Evolutionary conservation across 2,797 vertebrate species (phyloP), one percentile per base, ranked within the genome.

Genomic region (Gallinago solitaria): DNA sequence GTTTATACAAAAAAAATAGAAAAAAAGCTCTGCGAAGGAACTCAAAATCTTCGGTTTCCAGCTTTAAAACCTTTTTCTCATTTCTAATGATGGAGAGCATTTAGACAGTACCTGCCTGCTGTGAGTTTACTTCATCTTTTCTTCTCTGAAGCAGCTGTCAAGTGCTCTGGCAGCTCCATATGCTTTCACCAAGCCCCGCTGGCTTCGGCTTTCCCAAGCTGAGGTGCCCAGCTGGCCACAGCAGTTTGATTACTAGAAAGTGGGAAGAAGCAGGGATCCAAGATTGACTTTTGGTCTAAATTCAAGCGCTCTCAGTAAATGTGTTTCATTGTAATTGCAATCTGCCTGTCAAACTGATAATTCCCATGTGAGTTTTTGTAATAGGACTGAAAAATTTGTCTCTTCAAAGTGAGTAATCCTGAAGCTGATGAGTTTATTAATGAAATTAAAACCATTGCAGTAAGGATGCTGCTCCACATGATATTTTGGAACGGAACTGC

Each of bases 371-470:
- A 90, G 65, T 95, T 95, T 75, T 51, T 89, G 78, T 92, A 91
- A 88, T 47, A 65, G 73, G 54, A 73, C 76, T 92, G 75, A 87
- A 92, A 93, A 92, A 83, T 12, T 59, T 95, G 61, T 85, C 83
- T 93, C 94, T 95, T 89, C 83, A 56, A 92, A 95, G 69, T 69
- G 85, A 90, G 77, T 90, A 81, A 71, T 90, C 65, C 59, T 87
- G 73, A 90, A 83, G 80, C 41, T 93, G 84, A 89, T 86, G 85
- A 86, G 84, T 92, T 95, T 85, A 93, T 95, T 93, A 95, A 95
- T 83, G 83, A 89, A 95, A 95, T 89, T 51, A 89, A 95, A 93
- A 53, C 45, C 47, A 20, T 47, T 71, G 32, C 50, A 75, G 45
- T 68, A 81, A 89, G 69, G 54, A 90, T 89, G 78, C 81, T 90